phyloP scores from a whole-genome alignment of 2,888 invertebrate genomes.

The Sphaeridia pumilis region DNA sequence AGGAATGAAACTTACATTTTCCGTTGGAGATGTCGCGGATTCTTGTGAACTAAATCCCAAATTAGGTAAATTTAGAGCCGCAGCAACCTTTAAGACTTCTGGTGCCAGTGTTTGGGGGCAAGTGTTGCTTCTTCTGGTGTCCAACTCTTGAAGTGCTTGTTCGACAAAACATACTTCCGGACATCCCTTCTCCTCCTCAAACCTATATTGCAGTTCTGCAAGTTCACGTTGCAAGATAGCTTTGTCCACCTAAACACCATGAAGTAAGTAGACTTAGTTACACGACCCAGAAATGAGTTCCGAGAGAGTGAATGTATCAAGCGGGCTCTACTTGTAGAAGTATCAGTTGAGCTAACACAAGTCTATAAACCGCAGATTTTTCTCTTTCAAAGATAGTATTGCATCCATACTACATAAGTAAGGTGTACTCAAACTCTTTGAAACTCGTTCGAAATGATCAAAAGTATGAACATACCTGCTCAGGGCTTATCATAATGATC shows the following conservation, averaged over 20 bases:
- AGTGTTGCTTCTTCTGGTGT: constrained; percentile 26
- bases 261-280: not conserved
- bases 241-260: constrained; percentile 47
- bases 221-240: constrained; percentile 61
- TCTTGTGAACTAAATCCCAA: not conserved
- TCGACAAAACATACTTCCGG: constrained; percentile 78
- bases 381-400: constrained; percentile 14
- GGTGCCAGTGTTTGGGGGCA: not conserved
- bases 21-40: not conserved
- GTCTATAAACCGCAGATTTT: constrained; percentile 8
- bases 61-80: constrained; percentile 3
- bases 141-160: constrained; percentile 61
- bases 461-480: constrained; percentile 46
- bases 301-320: constrained; percentile 4
- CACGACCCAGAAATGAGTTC: not conserved
- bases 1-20: not conserved
- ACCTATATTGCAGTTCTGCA: constrained; percentile 49
- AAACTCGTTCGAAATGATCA: constrained; percentile 7
- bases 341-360: not conserved
- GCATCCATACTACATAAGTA: not conserved
- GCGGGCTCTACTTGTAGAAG: constrained; percentile 5
- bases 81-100: constrained; percentile 1
- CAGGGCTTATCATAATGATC: constrained; percentile 57
- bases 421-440: constrained; percentile 11
- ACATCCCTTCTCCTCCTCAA: constrained; percentile 51